Conservation (phyloP, 2,888 invertebrate species). For the Hydropsyche betteni region DNA sequence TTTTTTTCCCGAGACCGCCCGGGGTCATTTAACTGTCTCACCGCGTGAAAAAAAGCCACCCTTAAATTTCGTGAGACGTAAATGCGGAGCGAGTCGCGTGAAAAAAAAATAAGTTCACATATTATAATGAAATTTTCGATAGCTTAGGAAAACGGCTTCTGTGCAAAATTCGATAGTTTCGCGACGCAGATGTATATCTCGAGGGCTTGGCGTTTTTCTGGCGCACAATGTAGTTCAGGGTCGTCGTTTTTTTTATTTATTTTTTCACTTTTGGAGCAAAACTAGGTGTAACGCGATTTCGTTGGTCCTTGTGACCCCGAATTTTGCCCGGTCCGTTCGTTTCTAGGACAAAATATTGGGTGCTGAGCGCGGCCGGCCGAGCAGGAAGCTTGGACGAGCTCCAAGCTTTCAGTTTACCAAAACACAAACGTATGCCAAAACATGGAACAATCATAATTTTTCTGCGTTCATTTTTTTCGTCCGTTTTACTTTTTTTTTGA, state of each 20-base stretch:
- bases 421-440: conserved; percentile 35
- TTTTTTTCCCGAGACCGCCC: background rate
- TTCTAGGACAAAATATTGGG: conserved; percentile 30
- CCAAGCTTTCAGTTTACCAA: conserved; percentile 38
- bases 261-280: background rate
- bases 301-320: conserved; percentile 36
- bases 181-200: background rate
- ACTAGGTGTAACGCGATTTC: background rate
- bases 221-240: conserved; percentile 27
- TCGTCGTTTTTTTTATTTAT: conserved; percentile 1
- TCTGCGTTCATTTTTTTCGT: conserved; percentile 17
- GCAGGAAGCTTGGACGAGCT: conserved; percentile 36
- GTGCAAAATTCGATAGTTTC: conserved; percentile 9
- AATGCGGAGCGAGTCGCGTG: no score
- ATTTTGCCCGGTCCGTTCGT: conserved; percentile 21
- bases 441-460: conserved; percentile 32
- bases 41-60: conserved; percentile 1
- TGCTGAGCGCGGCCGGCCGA: background rate
- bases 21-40: conserved; percentile 19
- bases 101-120: no score
- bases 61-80: background rate
- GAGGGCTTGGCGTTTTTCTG: conserved; percentile 7
- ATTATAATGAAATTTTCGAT: no score
- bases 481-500: no score
- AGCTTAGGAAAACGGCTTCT: background rate